Evolutionary conservation across 1,140 invertebrate species (phyloP), one percentile per base, ranked within the genome.

Genomic region (Bradynema listronoti): DNA sequence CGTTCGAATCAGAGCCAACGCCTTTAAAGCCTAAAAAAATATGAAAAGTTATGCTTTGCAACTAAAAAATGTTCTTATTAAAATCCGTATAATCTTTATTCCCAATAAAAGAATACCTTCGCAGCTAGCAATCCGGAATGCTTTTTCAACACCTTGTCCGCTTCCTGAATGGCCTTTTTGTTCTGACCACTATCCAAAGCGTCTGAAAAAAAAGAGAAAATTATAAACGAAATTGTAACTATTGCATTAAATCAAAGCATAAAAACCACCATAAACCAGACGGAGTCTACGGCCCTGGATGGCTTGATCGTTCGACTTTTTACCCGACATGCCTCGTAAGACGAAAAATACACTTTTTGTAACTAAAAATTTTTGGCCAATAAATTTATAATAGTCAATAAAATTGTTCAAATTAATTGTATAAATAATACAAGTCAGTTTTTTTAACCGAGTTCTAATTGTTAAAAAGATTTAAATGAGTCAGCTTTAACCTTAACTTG

Each of bases 81-180:
- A 39, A 19, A 19, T 39, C 36, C 11, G 11, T 11, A 39, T 11
- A 39, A 39, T 39, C 36, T 11, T 11, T 39, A 19, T 11, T 39
- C 11, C 19, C 36, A 39, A 11, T 11, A 39, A 39, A 11, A 39
- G 36, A 41, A 29, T 43, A 66, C 61, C 33, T 88, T 87, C 2
- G 89, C 91, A 81, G 90, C 91, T 34, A 86, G 86, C 65, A 92
- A 85, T 68, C 84, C 84, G 58, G 90, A 88, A 71, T 89, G 88
- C 79, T 96, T 96, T 76, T 89, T 91, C 30, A 96, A 81, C 11
- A 96, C 85, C 81, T 92, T 94, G 58, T 96, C 91, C 4, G 89
- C 89, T 81, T 96, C 92, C 79, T 95, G 90, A n/a, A 96, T 82
- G 0, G 91, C 91, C 78, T 94, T 93, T 75, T 94, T 95, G 81